Evolutionary conservation across 2,113 vertebrate genomes (phyloP), one percentile per base, ranked within the genome.

Genomic region (Hypanus sabinus): DNA sequence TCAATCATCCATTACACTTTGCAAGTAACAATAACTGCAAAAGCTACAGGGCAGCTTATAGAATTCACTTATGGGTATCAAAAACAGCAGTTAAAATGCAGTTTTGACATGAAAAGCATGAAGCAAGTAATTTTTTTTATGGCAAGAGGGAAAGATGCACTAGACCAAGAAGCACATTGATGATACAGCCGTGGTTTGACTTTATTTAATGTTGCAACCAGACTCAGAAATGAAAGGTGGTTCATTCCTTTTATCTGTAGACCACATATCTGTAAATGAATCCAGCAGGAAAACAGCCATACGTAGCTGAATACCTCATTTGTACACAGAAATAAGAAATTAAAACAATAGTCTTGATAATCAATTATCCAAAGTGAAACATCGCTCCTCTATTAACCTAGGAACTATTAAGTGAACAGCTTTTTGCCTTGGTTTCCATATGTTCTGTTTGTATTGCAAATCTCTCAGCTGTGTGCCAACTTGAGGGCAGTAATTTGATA

Each of bases 61-160:
- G 98, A 98, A 98, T 98, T 98, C 98, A 98, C 98, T 99, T 98
- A 98, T 98, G 98, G 98, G 98, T 98, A 98, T 98, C 97, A 97
- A 98, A 98, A 99, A 98, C 97, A 98, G 98, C 97, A 96, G 96
- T 98, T 99, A 98, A 98, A 98, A 98, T 97, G 98, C 97, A 97
- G 97, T 97, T 98, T 98, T 98, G 98, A 99, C 98, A 98, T 98
- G 96, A 97, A 97, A 95, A 98, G 97, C 97, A 97, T 98, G 97
- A 97, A 96, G 97, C 96, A 96, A 96, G 97, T 97, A 97, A 97
- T 98, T 97, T 98, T 98, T 83, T 97, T 97, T 97, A 97, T 98
- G 97, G 97, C 97, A 96, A 97, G 96, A 97, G 96, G 96, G 96
- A 97, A 96, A 97, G 73, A 81, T 94, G 93, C 93, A 80, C 91